Conservation (phyloP, 1,140 invertebrate genomes). For the Heliconius melpomene region DNA sequence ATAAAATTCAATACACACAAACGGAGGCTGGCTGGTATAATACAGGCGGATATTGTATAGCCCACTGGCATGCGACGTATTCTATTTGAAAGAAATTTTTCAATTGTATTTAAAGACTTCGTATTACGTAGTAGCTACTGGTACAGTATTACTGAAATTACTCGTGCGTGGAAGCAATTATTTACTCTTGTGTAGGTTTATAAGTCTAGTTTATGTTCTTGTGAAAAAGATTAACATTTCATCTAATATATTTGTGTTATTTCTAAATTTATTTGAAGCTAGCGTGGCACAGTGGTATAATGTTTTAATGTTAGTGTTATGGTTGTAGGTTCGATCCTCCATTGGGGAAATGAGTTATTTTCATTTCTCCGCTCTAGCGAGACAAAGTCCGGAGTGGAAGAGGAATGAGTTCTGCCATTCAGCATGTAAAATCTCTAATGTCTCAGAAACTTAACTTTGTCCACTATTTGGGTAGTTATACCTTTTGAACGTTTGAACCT, state of each 20-base stretch:
- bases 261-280: no score
- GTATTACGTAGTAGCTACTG: neutral
- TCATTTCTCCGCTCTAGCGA: no score
- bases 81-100: conserved; percentile 27
- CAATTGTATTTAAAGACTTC: conserved; percentile 30
- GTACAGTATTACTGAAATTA: neutral
- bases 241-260: neutral
- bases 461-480: no score
- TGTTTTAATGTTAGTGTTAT: no score
- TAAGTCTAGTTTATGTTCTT: conserved; percentile 3
- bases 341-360: no score
- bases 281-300: rapidly evolving
- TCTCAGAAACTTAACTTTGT: no score
- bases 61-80: conserved; percentile 31
- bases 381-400: no score
- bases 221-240: neutral
- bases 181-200: neutral
- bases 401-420: no score
- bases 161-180: conserved; percentile 21
- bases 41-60: conserved; percentile 24
- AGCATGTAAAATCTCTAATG: no score
- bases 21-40: neutral
- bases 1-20: conserved; percentile 22
- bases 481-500: no score
- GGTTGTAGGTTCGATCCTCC: no score